Evolutionary conservation across 2,888 invertebrate genomes (phyloP).

Genomic region (Priocnemis perturbator): DNA sequence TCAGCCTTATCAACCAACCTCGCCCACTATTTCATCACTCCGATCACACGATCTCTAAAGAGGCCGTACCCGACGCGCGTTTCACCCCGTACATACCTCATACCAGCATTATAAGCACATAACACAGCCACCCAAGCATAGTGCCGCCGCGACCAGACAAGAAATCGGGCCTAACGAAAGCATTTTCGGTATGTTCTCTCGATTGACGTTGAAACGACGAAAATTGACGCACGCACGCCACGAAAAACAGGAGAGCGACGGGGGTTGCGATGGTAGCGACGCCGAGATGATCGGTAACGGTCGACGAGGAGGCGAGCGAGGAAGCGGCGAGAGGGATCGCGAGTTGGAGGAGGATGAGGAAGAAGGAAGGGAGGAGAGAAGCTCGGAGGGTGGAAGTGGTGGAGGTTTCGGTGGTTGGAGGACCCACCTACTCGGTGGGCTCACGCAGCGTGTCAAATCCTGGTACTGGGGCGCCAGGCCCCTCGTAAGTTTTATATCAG

Average conservation of each 20-base stretch:
- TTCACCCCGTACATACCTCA: too few species aligned
- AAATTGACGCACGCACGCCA: conserved; percentile 43
- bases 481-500: conserved; percentile 86
- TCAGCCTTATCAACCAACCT: too few species aligned
- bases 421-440: conserved; percentile 92
- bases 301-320: conserved; percentile 62
- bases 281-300: conserved; percentile 75
- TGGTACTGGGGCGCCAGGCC: conserved; percentile 96
- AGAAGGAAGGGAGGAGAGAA: conserved; percentile 73
- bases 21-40: too few species aligned
- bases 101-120: too few species aligned
- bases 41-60: too few species aligned
- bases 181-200: conserved; percentile 27
- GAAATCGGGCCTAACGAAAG: too few species aligned
- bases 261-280: conserved; percentile 74
- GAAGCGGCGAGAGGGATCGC: conserved; percentile 69
- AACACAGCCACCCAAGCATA: too few species aligned
- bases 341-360: conserved; percentile 73
- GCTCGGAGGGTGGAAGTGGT: conserved; percentile 74
- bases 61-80: too few species aligned
- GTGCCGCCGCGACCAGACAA: too few species aligned
- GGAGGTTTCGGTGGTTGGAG: conserved; percentile 87
- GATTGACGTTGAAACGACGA: conserved; percentile 33
- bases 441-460: conserved; percentile 97
- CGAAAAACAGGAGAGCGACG: conserved; percentile 71